These are phyloP conservation scores for Odontomyia ornata DNA, from an alignment of 2,888 invertebrate species.

Conservation along the genomic window DNA sequence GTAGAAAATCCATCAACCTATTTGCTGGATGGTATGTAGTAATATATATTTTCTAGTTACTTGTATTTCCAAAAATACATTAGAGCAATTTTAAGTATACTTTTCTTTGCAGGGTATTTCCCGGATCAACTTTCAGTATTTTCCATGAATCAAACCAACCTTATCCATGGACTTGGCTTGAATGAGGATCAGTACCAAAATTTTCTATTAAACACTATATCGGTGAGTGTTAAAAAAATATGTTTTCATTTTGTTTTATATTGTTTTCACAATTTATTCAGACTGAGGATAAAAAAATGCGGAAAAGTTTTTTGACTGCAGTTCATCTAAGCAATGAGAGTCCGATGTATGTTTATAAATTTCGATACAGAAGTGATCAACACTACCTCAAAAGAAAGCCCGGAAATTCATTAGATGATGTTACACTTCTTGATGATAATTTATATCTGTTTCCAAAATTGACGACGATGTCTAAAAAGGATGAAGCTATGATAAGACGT, in stretches of 20 bases:
- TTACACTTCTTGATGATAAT: conserved; percentile 66
- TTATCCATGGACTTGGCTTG: not conserved
- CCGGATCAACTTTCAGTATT: not conserved
- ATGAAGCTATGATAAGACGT: conserved; percentile 56
- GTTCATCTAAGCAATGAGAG: not conserved
- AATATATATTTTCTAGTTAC: no score
- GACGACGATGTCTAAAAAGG: conserved; percentile 51
- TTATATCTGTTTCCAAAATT: conserved; percentile 63
- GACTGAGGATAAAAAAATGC: conserved; percentile 15
- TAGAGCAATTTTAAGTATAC: no score
- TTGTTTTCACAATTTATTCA: not conserved
- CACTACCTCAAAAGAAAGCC: conserved; percentile 50
- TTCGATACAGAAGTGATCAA: conserved; percentile 58
- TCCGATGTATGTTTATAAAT: conserved; percentile 59
- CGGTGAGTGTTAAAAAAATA: not conserved
- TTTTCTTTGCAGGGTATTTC: conserved; percentile 6
- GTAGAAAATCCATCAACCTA: conserved; percentile 40
- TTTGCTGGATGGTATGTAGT: conserved; percentile 25
- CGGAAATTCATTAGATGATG: conserved; percentile 55
- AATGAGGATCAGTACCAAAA: not conserved
- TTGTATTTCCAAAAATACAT: not conserved
- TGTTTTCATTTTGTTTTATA: not conserved
- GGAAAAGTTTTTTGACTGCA: conserved; percentile 2
- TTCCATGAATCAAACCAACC: conserved; percentile 4
- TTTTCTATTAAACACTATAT: not conserved